phyloP scores from a whole-genome alignment of 2,797 vertebrate species.

The Girardinus metallicus region DNA sequence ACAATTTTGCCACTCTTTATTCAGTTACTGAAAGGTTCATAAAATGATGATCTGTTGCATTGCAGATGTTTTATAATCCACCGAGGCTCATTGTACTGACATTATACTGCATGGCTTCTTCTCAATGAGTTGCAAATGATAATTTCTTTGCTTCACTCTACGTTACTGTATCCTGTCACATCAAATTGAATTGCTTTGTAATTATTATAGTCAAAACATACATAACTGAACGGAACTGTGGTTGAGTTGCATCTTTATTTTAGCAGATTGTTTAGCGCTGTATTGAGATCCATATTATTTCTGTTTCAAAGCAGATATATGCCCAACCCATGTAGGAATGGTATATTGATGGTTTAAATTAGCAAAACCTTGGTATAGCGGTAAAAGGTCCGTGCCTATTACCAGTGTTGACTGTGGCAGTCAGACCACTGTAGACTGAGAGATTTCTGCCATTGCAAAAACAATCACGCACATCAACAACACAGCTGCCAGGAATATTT shows the following conservation, averaged over 20 bases:
- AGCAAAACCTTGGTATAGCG: neutral
- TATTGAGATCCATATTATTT: neutral
- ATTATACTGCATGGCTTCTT: neutral
- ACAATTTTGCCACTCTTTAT: neutral
- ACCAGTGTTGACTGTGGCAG: conserved; percentile 42
- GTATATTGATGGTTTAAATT: neutral
- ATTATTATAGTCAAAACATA: neutral
- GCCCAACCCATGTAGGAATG: neutral
- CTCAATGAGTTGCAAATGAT: neutral
- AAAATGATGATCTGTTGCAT: neutral
- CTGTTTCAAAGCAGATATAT: neutral
- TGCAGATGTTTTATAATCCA: neutral
- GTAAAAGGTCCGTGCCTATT: neutral
- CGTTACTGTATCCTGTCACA: neutral
- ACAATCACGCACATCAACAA: conserved; percentile 59
- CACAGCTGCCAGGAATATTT: conserved; percentile 54
- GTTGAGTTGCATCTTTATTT: neutral
- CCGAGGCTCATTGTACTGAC: neutral
- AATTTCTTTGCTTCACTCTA: neutral
- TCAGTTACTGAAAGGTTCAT: neutral
- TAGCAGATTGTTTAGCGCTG: neutral
- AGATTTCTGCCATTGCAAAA: conserved; percentile 57
- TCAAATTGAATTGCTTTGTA: neutral
- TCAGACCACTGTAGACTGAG: conserved; percentile 30
- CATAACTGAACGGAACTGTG: neutral